These are phyloP conservation scores for Eleutherodactylus coqui DNA, from an alignment of 2,797 vertebrate species.

Conservation along the genomic window DNA sequence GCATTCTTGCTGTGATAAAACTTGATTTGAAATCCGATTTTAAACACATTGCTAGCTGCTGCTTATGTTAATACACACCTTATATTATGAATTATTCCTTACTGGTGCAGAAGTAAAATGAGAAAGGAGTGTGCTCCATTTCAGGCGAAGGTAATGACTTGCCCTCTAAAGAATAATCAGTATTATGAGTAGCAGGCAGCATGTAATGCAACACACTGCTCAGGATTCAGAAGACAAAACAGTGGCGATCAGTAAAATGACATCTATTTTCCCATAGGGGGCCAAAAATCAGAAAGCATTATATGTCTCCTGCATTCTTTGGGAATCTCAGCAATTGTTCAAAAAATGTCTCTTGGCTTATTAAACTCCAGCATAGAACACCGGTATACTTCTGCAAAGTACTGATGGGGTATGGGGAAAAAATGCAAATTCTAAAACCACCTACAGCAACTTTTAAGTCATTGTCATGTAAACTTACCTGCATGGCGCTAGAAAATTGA, in stretches of 20 bases:
- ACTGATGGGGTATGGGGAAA: neutral
- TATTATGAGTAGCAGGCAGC: conserved; percentile 56
- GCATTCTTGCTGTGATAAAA: conserved; percentile 38
- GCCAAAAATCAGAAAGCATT: conserved; percentile 53
- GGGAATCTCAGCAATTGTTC: conserved; percentile 43
- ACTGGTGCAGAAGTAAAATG: conserved; percentile 42
- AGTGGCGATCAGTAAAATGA: conserved; percentile 58
- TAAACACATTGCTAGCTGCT: conserved; percentile 42
- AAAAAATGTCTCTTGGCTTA: conserved; percentile 37
- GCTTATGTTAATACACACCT: conserved; percentile 37
- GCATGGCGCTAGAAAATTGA: neutral
- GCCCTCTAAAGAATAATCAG: conserved; percentile 52
- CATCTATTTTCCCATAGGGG: conserved; percentile 60
- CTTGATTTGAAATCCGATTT: conserved; percentile 44
- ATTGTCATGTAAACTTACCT: conserved; percentile 43
- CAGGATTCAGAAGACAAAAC: conserved; percentile 52
- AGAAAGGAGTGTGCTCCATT: conserved; percentile 41
- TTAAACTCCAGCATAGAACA: conserved; percentile 31
- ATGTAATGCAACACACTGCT: conserved; percentile 49
- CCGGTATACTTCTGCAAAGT: neutral
- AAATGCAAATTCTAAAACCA: neutral
- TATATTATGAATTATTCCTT: conserved; percentile 39
- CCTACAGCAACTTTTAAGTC: conserved; percentile 8
- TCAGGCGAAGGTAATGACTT: conserved; percentile 45
- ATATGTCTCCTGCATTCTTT: conserved; percentile 52